Percentiles rank a stretch among this genome's conserved stretches.
Evolutionary conservation across 2,113 vertebrate species (phyloP).

Genomic region (Coregonus clupeaformis): DNA sequence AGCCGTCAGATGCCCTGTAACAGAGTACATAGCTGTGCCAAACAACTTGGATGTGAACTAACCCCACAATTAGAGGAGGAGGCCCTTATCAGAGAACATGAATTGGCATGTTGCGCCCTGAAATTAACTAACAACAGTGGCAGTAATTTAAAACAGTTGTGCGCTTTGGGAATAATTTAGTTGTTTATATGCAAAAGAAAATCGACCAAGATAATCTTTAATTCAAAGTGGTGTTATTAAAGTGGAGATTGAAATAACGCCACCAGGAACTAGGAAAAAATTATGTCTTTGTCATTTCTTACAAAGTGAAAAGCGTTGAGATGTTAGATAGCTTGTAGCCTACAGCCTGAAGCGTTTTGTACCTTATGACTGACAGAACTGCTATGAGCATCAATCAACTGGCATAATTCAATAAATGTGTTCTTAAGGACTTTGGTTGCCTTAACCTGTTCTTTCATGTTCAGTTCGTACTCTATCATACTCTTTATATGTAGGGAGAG

Average conservation of each 20-base stretch:
- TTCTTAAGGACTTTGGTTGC: too few relatives aligned
- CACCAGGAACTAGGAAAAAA: background rate
- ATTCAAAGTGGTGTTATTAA: background rate
- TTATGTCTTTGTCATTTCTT: background rate
- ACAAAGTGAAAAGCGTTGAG: background rate
- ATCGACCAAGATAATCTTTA: constrained; percentile 5
- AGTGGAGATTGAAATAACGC: constrained; percentile 4
- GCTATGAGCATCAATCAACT: background rate
- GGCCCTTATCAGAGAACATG: constrained; percentile 7
- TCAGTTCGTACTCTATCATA: too few relatives aligned
- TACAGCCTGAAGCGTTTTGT: background rate
- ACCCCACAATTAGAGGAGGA: background rate
- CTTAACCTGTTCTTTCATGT: too few relatives aligned
- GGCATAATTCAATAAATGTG: background rate
- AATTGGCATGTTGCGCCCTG: constrained; percentile 1
- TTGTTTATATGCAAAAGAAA: constrained; percentile 5
- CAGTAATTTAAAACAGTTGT: constrained; percentile 15
- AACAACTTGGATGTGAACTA: background rate
- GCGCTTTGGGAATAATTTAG: background rate
- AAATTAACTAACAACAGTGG: constrained; percentile 3
- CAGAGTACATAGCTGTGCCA: constrained; percentile 2
- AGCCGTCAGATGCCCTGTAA: constrained; percentile 7
- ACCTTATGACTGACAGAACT: background rate
- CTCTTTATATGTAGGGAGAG: too few relatives aligned
- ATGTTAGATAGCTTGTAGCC: background rate